Evolutionary conservation across 2,888 invertebrate species (phyloP), one percentile per base, ranked within the genome.

Genomic region (Plagiodera versicolora): DNA sequence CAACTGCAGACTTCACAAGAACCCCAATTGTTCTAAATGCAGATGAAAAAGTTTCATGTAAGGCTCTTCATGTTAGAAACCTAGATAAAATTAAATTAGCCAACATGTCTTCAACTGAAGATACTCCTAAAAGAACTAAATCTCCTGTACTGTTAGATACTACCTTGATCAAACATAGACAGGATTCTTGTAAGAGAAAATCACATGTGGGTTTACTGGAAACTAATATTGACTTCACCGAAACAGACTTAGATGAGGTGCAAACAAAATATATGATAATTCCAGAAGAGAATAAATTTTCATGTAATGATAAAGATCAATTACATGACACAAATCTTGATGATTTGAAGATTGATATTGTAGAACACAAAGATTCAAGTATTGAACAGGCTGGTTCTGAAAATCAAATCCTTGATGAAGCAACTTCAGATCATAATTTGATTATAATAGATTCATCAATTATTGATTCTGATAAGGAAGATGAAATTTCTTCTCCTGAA

Each of bases 201-300:
- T 82, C 82, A 62, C 80, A 82, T 46, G 79, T 79, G 19, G 80
- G 79, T 45, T 75, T 87, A 35, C 75, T 87, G 63, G 86, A 87
- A 79, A 87, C 87, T 17, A 85, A 86, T 75, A 83, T 87, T 77
- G 86, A 87, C 69, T 86, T 80, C 78, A 74, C 83, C 30, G 86
- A 85, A 74, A 81, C 81, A 19, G 76, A 81, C 72, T 70, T 81
- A 44, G 81, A 81, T 73, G 70, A 55, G 32, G 77, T 76, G 35
- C 65, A 71, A 60, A 65, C 70, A 54, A 71, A 72, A 63, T 65
- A 46, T 53, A 63, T 60, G 57, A 58, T 55, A 46, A 39, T 39
- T n/a, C 39, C n/a, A 39, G 65, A 56, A 59, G 19, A 49, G 54
- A 58, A 48, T 28, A 16, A 48, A 20, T 20, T 18, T 32, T 51